Evolutionary conservation across 2,797 vertebrate genomes (phyloP).

Genomic region (Gallinago stenura): DNA sequence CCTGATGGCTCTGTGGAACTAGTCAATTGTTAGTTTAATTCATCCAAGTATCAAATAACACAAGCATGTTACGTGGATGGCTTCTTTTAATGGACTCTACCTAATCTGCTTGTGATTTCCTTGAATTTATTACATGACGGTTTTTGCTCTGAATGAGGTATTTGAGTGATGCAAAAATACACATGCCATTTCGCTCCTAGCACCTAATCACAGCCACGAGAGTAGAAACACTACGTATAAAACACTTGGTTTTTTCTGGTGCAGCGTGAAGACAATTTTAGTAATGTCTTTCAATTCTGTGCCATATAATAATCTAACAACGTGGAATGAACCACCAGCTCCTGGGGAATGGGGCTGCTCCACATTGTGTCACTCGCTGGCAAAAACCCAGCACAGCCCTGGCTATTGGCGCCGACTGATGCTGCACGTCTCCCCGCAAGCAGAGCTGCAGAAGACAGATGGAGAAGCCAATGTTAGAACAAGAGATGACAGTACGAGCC

Average conservation of each 20-base stretch:
- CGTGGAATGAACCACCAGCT: background rate
- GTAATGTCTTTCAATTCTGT: background rate
- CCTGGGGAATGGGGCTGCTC: background rate
- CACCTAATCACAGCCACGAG: background rate
- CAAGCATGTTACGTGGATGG: background rate
- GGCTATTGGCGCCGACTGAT: background rate
- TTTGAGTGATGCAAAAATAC: background rate
- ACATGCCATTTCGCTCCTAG: background rate
- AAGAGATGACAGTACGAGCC: background rate
- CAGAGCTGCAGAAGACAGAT: background rate
- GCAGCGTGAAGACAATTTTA: accelerated
- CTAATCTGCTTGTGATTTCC: background rate
- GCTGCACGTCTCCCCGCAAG: accelerated
- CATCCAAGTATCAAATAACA: background rate
- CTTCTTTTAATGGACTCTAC: background rate
- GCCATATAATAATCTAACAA: background rate
- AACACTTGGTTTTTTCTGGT: background rate
- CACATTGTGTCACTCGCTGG: background rate
- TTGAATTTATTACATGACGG: background rate
- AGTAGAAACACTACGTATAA: background rate
- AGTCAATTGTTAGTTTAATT: background rate
- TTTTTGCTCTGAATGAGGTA: background rate
- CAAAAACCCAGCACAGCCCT: background rate
- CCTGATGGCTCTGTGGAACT: background rate
- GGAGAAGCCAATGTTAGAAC: background rate